A percentile compares a stretch with the other conserved stretches of the same genome.
Conservation (phyloP, 2,797 vertebrate genomes). For the Hippopotamyrus pictus region DNA sequence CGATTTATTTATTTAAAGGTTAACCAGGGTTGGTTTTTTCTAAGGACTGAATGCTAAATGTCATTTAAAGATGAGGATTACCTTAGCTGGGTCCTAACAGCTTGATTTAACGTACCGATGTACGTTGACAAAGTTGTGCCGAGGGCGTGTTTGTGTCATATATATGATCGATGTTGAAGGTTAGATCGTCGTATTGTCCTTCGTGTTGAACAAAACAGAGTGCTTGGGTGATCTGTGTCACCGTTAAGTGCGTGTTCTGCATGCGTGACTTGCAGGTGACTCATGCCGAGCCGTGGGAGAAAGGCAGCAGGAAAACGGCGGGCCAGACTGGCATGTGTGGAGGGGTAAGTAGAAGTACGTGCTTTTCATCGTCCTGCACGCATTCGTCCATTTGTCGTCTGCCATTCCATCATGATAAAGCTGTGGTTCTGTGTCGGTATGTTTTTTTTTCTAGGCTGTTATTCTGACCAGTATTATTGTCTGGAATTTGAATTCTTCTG, state of each 20-base stretch:
- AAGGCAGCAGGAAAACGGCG: conserved; percentile 96
- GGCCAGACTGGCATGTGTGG: conserved; percentile 99
- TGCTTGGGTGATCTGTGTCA: neutral
- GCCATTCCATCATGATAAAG: neutral
- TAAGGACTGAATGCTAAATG: neutral
- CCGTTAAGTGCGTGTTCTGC: neutral
- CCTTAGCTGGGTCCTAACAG: neutral
- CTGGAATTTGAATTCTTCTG: neutral
- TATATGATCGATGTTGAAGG: neutral
- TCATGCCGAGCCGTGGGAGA: conserved; percentile 96
- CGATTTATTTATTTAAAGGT: neutral
- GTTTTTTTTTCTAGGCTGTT: neutral
- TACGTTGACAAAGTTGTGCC: neutral
- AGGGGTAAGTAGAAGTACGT: conserved; percentile 99
- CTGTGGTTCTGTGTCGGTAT: neutral
- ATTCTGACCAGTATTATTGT: neutral
- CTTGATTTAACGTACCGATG: neutral
- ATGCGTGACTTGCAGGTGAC: conserved; percentile 68
- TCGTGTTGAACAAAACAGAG: neutral
- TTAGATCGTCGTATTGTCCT: neutral
- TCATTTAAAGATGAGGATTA: neutral
- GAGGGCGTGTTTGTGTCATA: neutral
- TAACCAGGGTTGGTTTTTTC: neutral
- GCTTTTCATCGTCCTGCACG: conserved; percentile 63
- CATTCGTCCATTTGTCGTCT: conserved; percentile 37